Evolutionary conservation across 2,113 vertebrate species (phyloP), one percentile per base, ranked within the genome.

Genomic region (Bubo scandiacus): DNA sequence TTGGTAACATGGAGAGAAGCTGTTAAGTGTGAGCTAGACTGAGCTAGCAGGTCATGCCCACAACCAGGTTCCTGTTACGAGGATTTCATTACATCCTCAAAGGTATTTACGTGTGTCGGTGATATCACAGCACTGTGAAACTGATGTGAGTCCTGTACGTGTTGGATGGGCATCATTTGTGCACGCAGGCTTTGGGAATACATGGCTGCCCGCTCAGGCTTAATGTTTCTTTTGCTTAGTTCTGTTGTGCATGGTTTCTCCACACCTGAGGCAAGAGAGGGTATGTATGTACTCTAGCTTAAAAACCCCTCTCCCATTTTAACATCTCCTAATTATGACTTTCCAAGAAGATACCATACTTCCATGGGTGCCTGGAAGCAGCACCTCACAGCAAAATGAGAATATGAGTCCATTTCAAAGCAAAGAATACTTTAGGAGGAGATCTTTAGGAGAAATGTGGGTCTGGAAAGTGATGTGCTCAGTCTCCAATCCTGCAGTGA

Each of bases 51-150:
- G 40, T 67, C 52, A 66, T 2, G 4, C 23, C 13, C 23, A 6
- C 19, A 23, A 38, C 74, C 27, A 55, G 47, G 15, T 29, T 23
- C 15, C 36, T 14, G 4, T 63, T 11, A 29, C 19, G 25, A 61
- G 36, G 12, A 42, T 25, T 52, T 34, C 21, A 20, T 25, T 4
- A 62, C 7, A 32, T 6, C 52, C 12, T 38, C 26, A 30, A 47
- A 57, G 15, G 15, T 29, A n/a, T n/a, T 27, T 43, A 21, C 32
- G 7, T 22, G 49, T 1, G 1, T 12, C 61, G 29, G 30, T 42
- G 11, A 43, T 36, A 32, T 18, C 49, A 66, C 38, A 2, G n/a
- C n/a, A 9, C 21, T 7, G 0, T 2, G 5, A 30, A 27, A 19
- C 70, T 54, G 27, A 40, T 54, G 27, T 4, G 15, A 54, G 15